Percentiles rank a stretch among this genome's conserved stretches.
Evolutionary conservation across 2,888 invertebrate species (phyloP).

Genomic region (Bembecia ichneumoniformis): DNA sequence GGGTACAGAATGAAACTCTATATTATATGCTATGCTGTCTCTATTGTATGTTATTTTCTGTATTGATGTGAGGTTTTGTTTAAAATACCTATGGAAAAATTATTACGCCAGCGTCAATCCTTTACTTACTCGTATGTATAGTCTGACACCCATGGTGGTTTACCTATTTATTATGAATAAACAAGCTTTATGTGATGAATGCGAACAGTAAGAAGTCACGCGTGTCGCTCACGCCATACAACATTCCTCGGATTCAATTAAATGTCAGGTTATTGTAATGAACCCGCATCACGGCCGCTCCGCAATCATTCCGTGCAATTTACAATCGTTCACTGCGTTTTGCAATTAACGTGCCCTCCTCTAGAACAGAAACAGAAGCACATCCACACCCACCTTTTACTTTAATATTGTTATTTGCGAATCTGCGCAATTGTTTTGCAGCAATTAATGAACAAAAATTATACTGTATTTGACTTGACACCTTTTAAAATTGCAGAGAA

Average conservation of each 20-base stretch:
- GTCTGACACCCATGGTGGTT: conserved; percentile 20
- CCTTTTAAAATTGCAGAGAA: too few species aligned
- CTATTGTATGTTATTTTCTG: too few species aligned
- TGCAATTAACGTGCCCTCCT: conserved; percentile 50
- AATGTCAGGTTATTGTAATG: conserved; percentile 61
- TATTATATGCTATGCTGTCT: too few species aligned
- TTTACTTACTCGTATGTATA: conserved; percentile 20
- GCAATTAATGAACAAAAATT: neutral
- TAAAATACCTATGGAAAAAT: too few species aligned
- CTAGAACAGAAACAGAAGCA: neutral
- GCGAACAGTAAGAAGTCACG: neutral
- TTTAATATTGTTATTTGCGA: neutral
- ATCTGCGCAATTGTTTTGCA: neutral
- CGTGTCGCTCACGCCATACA: conserved; percentile 3
- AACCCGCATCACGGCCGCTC: conserved; percentile 45
- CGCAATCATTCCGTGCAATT: conserved; percentile 54
- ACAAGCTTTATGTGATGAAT: neutral
- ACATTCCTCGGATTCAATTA: conserved; percentile 40
- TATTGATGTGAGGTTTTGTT: too few species aligned
- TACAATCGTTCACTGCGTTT: conserved; percentile 55
- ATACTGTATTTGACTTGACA: neutral
- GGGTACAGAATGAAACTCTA: too few species aligned
- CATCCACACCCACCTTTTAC: neutral
- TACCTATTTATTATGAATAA: neutral
- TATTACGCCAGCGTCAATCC: too few species aligned